phyloP scores from a whole-genome alignment of 1,140 invertebrate genomes.

The Physella acuta region DNA sequence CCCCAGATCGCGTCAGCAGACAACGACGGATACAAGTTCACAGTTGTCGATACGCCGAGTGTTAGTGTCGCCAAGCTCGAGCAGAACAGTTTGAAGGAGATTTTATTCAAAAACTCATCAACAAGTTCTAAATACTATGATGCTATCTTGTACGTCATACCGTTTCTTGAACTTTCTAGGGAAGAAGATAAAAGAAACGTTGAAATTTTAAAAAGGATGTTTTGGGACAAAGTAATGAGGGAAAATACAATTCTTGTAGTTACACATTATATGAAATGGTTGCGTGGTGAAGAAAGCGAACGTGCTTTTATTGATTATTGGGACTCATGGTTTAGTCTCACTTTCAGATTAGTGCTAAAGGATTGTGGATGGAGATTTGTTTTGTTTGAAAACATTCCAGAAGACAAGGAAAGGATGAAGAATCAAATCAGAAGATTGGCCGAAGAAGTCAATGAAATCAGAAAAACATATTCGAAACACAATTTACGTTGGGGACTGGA shows the following conservation, averaged over 20 bases:
- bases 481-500: no score
- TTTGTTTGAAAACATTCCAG: slow-evolving; percentile 3
- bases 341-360: background rate
- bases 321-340: background rate
- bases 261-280: slow-evolving; percentile 4
- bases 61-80: no score
- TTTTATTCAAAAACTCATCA: no score
- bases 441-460: background rate
- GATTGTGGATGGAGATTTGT: slow-evolving; percentile 3
- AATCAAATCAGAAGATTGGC: slow-evolving; percentile 1
- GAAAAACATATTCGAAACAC: no score
- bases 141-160: background rate
- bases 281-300: background rate
- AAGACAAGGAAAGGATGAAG: background rate
- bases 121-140: background rate
- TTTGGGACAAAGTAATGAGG: slow-evolving; percentile 4
- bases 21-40: background rate
- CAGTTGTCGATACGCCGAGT: background rate
- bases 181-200: background rate
- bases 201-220: background rate
- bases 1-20: background rate
- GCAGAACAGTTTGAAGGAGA: background rate
- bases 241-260: slow-evolving; percentile 3
- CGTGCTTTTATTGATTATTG: background rate
- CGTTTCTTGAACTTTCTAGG: background rate